A percentile compares a stretch with the other conserved stretches of the same genome.
phyloP scores from a whole-genome alignment of 2,888 invertebrate genomes.

The Drosophila pseudotakahashii region DNA sequence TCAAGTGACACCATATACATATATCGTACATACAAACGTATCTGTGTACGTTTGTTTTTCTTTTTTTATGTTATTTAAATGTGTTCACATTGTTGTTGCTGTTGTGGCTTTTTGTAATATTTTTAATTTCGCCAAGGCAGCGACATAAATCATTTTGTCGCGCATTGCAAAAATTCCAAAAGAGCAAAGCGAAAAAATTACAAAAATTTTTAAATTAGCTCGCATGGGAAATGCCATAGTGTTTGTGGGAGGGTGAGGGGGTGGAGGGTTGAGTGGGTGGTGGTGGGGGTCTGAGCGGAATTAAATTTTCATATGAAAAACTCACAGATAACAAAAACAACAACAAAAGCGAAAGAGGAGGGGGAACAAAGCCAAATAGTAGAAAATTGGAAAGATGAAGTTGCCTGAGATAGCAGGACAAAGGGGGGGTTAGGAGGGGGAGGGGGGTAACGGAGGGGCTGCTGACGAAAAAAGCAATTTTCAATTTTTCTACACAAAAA shows the following conservation, averaged over 20 bases:
- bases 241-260: not conserved
- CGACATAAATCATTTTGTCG: constrained; percentile 83
- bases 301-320: constrained; percentile 77
- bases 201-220: constrained; percentile 81
- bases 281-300: constrained; percentile 55
- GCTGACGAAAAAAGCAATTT: constrained; percentile 75
- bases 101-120: constrained; percentile 69
- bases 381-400: constrained; percentile 81
- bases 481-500: constrained; percentile 78
- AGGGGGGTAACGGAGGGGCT: constrained; percentile 1
- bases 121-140: constrained; percentile 80
- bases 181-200: constrained; percentile 80
- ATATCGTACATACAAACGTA: constrained; percentile 5
- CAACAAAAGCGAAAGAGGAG: constrained; percentile 40
- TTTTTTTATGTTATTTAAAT: constrained; percentile 72
- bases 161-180: constrained; percentile 82
- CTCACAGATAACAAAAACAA: constrained; percentile 47
- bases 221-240: constrained; percentile 49
- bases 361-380: constrained; percentile 75
- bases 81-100: constrained; percentile 65
- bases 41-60: too few relatives aligned
- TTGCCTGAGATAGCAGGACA: constrained; percentile 66
- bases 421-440: not conserved
- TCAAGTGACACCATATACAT: constrained; percentile 52
- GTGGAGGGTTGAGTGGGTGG: constrained; percentile 20